Conservation (phyloP, 2,888 invertebrate species). For the Saturnia japonica region DNA sequence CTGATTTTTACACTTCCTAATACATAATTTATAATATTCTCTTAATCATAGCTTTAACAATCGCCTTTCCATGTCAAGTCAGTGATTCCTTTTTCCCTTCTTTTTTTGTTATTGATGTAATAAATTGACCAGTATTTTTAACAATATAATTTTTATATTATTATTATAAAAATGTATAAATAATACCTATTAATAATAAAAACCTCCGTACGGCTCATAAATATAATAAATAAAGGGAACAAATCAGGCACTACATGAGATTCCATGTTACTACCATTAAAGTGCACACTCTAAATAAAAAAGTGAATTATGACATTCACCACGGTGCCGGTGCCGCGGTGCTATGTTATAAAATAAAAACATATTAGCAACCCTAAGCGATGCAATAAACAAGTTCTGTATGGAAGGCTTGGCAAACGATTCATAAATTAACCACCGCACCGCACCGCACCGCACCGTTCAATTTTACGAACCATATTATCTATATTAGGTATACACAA, state of each 20-base stretch:
- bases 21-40: too few species aligned
- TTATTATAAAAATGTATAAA: too few species aligned
- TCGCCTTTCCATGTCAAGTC: too few species aligned
- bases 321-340: background rate
- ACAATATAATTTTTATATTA: too few species aligned
- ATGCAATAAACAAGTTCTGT: constrained; percentile 77
- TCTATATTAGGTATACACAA: constrained; percentile 62
- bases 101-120: too few species aligned
- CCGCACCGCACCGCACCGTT: constrained; percentile 66
- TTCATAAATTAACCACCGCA: constrained; percentile 67
- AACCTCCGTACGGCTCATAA: background rate
- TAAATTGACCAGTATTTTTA: too few species aligned
- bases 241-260: background rate
- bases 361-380: constrained; percentile 58
- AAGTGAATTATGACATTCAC: constrained; percentile 3
- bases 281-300: constrained; percentile 3
- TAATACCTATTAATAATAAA: background rate
- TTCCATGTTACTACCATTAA: constrained; percentile 1
- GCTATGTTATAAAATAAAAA: constrained; percentile 29
- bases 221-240: background rate
- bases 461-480: constrained; percentile 76
- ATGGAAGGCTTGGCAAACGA: constrained; percentile 74
- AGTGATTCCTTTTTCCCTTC: too few species aligned
- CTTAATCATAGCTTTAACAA: too few species aligned
- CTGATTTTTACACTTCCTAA: too few species aligned